phyloP scores from a whole-genome alignment of 2,797 vertebrate genomes.

The Lacerta agilis region DNA sequence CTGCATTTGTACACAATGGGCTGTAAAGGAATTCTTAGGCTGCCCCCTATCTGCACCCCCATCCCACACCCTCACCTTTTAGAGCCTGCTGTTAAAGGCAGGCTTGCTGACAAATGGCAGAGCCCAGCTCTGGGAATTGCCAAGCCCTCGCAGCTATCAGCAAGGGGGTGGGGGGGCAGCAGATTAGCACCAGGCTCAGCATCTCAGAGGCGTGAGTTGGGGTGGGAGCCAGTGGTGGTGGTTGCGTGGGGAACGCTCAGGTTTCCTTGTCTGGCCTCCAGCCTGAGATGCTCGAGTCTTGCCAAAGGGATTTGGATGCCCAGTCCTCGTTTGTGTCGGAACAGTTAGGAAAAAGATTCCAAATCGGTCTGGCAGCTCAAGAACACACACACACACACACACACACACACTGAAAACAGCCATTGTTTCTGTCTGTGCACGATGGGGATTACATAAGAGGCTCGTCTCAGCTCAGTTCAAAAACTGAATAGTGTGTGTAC shows the following conservation, averaged over 20 bases:
- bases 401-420: neutral
- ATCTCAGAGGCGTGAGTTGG: neutral
- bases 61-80: constrained; percentile 13
- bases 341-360: neutral
- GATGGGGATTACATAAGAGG: neutral
- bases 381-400: too few species aligned
- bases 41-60: neutral
- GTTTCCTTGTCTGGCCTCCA: neutral
- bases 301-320: constrained; percentile 28
- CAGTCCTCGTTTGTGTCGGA: neutral
- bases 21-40: constrained; percentile 44
- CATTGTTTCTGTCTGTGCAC: neutral
- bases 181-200: neutral
- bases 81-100: constrained; percentile 53
- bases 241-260: neutral
- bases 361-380: neutral
- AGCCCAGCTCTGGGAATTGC: neutral
- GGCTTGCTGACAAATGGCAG: neutral
- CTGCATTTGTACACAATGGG: neutral
- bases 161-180: neutral
- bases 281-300: constrained; percentile 22
- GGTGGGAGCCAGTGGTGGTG: neutral
- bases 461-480: neutral
- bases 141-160: neutral
- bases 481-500: neutral